Base-by-base conservation (phyloP, 2,888 invertebrate genomes). In the Mesorhabditis spiculigera region DNA sequence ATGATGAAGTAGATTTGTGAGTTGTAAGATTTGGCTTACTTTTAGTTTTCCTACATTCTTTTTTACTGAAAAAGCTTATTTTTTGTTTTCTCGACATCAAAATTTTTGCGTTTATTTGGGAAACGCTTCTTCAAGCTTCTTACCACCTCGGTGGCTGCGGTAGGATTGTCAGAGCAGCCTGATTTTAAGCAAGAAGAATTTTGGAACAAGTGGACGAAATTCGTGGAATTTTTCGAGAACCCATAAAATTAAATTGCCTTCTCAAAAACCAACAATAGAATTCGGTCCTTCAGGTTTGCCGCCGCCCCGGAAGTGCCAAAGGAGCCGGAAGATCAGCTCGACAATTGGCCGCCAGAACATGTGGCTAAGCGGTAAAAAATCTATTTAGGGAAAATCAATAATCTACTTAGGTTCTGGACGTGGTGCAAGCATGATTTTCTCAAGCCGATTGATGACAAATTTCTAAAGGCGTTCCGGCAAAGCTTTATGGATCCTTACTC, bases 331-430 rank as follows among this genome's bases (percentile, higher is more conserved):
- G 76, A 75, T 16, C 68, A 76, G 6, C 63, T 74, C 5, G 68
- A 75, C 58, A 68, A 68, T 5, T 74, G 70, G 69, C 75, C 76
- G 10, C 75, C 75, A 4, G 66, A 67, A 41, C 69, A 75, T 58
- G 13, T 65, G 13, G n/a, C 65, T 41, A 43, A 10, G 44, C 6
- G 65, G 63, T 63, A 28, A 63, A 6, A 10, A 63, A 8, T 63
- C n/a, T 28, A 28, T 28, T n/a, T n/a, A n/a, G n/a, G 50, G 50
- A 50, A 50, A 10, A 28, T 6, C 28, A n/a, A 28, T n/a, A n/a
- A n/a, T 50, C 58, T 50, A 13, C 58, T 50, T 28, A 67, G 75
- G 28, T 78, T 78, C 61, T 78, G 78, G 78, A 72, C 71, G 5
- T 76, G 76, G 76, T 72, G 71, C 43, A 73, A 72, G 42, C 58